These are phyloP conservation scores for Corvus hawaiiensis DNA, from an alignment of 2,113 vertebrate genomes.

Conservation along the genomic window DNA sequence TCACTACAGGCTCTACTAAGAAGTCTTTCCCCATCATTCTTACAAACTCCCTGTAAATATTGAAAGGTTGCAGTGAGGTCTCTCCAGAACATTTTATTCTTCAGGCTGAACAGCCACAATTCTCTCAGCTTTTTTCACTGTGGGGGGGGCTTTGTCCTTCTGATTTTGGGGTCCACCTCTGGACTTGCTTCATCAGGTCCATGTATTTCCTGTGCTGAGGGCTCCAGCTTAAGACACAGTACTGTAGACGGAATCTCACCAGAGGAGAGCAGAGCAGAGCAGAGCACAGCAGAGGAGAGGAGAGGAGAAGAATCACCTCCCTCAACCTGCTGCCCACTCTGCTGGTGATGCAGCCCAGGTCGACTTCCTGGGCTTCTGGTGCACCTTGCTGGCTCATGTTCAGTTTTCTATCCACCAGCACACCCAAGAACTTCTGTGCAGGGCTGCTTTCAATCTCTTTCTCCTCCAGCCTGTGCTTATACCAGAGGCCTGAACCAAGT, in stretches of 20 bases:
- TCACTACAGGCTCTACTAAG: background rate
- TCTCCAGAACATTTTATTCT: background rate
- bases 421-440: background rate
- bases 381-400: background rate
- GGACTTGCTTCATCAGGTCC: background rate
- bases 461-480: background rate
- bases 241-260: background rate
- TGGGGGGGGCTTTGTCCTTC: accelerated
- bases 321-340: accelerated
- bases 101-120: background rate
- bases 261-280: background rate
- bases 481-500: accelerated
- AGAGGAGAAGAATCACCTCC: background rate
- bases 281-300: background rate
- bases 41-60: background rate
- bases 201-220: background rate
- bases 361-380: background rate
- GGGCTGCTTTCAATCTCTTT: background rate
- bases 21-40: background rate
- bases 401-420: background rate
- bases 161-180: background rate
- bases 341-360: background rate
- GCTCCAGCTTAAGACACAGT: accelerated
- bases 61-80: background rate
- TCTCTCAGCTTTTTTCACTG: background rate